Evolutionary conservation across 2,797 vertebrate species (phyloP), one percentile per base, ranked within the genome.

Genomic region (Alectoris magna): DNA sequence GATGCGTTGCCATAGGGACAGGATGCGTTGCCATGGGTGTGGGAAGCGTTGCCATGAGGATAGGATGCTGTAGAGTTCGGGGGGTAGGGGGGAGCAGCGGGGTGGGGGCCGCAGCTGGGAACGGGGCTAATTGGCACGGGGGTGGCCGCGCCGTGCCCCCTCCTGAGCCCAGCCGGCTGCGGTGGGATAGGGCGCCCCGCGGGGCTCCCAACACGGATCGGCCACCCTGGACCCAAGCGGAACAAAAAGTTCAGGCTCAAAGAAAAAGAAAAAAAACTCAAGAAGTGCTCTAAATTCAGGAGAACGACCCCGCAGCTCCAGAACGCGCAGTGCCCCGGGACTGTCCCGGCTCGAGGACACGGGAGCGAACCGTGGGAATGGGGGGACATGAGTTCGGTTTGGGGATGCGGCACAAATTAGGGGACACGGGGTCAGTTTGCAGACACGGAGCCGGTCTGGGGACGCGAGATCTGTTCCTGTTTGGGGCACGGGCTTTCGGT

Each of bases 51-150:
- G 51, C 55, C 18, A 8, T 56, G 31, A 18, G 80, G 11, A 67
- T 21, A 41, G 43, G 23, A 63, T 51, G 89, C 89, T 86, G 91
- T 18, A 16, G 77, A 74, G 77, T 4, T 73, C 1, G 73, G 72
- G 34, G 73, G 51, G 51, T 17, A 10, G 51, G 51, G 51, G 70
- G 73, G 31, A 39, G 41, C 55, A 39, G 77, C 2, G 10, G 34
- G 39, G 44, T 19, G 48, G 48, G 66, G 46, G 83, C 59, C 63
- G 62, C 93, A 94, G 95, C 91, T 94, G 95, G 77, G 53, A 44
- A 70, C 12, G 0, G 58, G 70, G 38, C 59, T 95, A 96, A 96
- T 92, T 96, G 95, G 93, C 67, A 72, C 10, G 77, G 87, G 84
- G 83, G 84, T 80, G 84, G 59, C 66, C 70, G 66, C 27, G 48